Base-by-base conservation (phyloP, 1,140 invertebrate species). In the Nasonia giraulti region DNA sequence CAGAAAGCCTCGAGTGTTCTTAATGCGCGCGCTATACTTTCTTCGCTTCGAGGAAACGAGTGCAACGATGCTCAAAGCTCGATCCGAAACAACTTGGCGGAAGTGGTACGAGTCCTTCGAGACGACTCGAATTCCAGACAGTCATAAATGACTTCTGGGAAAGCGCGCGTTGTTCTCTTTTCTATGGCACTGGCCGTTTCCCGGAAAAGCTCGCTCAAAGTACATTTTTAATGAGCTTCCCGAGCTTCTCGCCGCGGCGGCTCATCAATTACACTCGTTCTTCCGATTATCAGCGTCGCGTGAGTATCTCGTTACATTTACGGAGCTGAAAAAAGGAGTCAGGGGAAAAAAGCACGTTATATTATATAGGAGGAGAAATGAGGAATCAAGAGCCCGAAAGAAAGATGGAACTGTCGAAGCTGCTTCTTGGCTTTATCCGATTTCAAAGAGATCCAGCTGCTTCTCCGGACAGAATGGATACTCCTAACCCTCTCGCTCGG, bases 371-470 rank as follows among this genome's bases (percentile, higher is more conserved):
- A 40, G 78, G 68, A 23, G 23, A 37, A 20, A 80, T 0, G 47
- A 69, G 31, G 62, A 80, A 68, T 23, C 62, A 33, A 80, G 62
- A 78, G 76, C 14, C 31, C 11, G 31, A 66, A 66, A 79, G 83
- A 66, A 44, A 74, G 23, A 84, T 69, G 37, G 62, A 81, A 81
- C 50, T 76, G 84, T 77, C 37, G 69, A 76, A 76, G 71, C 37
- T 69, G 44, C 62, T 73, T 40, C 66, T 66, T 50, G 80, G 66
- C 75, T 85, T 85, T 78, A 82, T 82, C 80, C 62, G 79, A 82
- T 85, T 82, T 85, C 84, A 85, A 85, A 82, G 75, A 82, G 80
- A 82, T 77, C 44, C 73, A 62, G 62, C 69, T 75, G 77, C 47
- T 74, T 75, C 50, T 62, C 76, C 20, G 20, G 44, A 40, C 27